Percentiles rank a stretch among this genome's conserved stretches.
Conservation (phyloP, 2,888 invertebrate genomes). For the Himalopsyche tibetana region DNA sequence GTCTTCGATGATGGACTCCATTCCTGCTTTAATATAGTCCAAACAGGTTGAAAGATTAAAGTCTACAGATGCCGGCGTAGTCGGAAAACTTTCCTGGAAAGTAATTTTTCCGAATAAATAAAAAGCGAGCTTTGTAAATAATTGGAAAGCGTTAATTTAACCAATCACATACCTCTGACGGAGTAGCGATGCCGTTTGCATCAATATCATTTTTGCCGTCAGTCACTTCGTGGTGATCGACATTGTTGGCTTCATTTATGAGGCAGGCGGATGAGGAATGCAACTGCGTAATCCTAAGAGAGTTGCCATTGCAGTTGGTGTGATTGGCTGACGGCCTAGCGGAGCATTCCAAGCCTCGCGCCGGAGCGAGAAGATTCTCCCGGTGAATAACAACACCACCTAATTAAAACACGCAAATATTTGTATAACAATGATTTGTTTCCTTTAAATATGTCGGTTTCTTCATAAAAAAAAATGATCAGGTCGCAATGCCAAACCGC, state of each 20-base stretch:
- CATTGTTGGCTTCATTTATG: constrained; percentile 34
- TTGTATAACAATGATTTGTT: not conserved
- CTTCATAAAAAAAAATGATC: too few species aligned
- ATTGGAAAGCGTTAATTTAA: not conserved
- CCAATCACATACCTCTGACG: constrained; percentile 7
- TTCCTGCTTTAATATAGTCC: constrained; percentile 93
- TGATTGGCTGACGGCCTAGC: constrained; percentile 41
- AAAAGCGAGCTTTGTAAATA: not conserved
- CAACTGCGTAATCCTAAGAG: not conserved
- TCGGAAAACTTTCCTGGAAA: constrained; percentile 53
- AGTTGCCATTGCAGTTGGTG: constrained; percentile 72
- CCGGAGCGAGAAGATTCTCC: constrained; percentile 84
- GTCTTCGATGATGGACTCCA: constrained; percentile 98
- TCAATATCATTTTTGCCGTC: not conserved
- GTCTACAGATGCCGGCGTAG: constrained; percentile 71
- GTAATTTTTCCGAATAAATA: not conserved
- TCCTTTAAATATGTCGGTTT: not conserved
- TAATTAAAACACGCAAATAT: constrained; percentile 64
- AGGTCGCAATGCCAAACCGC: too few species aligned
- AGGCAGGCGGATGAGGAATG: constrained; percentile 5
- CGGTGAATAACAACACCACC: constrained; percentile 84
- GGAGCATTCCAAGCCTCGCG: constrained; percentile 75
- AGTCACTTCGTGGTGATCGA: not conserved
- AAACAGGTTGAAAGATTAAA: constrained; percentile 91
- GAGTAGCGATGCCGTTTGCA: constrained; percentile 32